Evolutionary conservation across 2,113 vertebrate genomes (phyloP).

Genomic region (Pygoscelis antarcticus): DNA sequence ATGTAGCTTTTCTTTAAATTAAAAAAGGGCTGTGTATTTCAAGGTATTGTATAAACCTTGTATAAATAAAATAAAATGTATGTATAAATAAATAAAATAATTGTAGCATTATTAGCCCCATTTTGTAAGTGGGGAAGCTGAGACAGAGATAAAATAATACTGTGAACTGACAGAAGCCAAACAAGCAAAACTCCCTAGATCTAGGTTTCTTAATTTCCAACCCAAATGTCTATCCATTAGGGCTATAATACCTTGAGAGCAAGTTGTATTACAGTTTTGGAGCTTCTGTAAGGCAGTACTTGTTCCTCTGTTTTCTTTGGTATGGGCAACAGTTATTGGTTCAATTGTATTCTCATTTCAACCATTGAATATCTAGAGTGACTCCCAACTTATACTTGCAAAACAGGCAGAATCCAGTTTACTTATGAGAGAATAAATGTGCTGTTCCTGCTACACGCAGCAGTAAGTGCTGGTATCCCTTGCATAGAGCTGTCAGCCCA

Average conservation of each 20-base stretch:
- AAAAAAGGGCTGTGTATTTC: background rate
- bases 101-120: background rate
- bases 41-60: background rate
- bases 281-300: background rate
- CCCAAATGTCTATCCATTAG: background rate
- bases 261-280: background rate
- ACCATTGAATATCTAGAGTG: background rate
- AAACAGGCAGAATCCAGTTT: background rate
- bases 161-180: background rate
- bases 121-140: background rate
- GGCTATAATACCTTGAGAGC: background rate
- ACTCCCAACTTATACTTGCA: background rate
- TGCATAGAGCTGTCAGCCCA: background rate
- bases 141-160: background rate
- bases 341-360: background rate
- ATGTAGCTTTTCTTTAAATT: background rate
- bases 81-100: too few species aligned
- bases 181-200: background rate
- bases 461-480: background rate
- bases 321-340: background rate
- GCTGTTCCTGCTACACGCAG: background rate
- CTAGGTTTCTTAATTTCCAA: background rate
- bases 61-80: too few species aligned
- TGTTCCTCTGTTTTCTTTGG: background rate
- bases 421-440: background rate